Percentiles rank a stretch among this genome's conserved stretches.
Evolutionary conservation across 1,140 invertebrate genomes (phyloP).

Genomic region (Dreissena rostriformis): DNA sequence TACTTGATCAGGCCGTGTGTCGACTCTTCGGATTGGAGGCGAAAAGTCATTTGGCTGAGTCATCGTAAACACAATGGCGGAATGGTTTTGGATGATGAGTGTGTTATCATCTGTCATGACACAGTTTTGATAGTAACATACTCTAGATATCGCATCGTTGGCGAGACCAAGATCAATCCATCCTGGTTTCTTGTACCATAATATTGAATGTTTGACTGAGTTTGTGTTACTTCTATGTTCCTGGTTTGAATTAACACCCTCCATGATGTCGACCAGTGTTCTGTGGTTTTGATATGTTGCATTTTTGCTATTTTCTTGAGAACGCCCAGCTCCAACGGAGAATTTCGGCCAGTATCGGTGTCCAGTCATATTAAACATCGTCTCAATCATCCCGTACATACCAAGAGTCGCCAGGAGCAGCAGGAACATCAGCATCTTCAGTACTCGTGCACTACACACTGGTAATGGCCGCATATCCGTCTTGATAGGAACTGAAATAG

Average conservation of each 20-base stretch:
- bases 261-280: background rate
- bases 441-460: too few relatives aligned
- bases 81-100: background rate
- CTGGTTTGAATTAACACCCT: background rate
- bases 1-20: constrained; percentile 7
- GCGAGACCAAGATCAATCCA: constrained; percentile 15
- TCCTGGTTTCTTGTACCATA: constrained; percentile 42
- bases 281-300: background rate
- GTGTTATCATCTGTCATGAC: constrained; percentile 3
- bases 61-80: constrained; percentile 22
- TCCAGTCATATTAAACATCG: background rate
- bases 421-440: too few relatives aligned
- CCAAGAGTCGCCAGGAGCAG: too few relatives aligned
- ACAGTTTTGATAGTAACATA: constrained; percentile 35
- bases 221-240: background rate
- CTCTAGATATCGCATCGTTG: background rate
- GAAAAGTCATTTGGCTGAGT: background rate
- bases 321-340: background rate
- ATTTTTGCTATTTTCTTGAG: background rate
- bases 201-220: constrained; percentile 10
- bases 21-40: background rate
- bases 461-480: too few relatives aligned
- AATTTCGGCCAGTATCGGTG: background rate
- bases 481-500: too few relatives aligned
- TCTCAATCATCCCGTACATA: too few relatives aligned